phyloP scores from a whole-genome alignment of 2,888 invertebrate species.

The Tipula vernalis region DNA sequence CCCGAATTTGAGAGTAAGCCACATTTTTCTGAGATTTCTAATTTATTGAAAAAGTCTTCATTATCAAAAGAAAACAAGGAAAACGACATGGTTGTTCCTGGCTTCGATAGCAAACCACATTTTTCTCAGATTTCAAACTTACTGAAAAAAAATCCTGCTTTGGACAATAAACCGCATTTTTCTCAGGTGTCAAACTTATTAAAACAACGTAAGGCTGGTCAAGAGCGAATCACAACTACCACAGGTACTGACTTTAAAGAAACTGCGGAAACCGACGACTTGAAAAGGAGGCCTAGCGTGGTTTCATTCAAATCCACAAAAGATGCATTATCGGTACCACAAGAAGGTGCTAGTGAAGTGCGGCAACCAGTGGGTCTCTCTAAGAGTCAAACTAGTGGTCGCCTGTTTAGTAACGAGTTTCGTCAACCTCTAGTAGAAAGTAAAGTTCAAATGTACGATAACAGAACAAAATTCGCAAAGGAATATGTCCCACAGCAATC shows the following conservation, averaged over 20 bases:
- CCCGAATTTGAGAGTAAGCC: background rate
- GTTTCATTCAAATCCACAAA: background rate
- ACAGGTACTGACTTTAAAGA: background rate
- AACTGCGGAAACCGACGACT: background rate
- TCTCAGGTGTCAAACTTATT: background rate
- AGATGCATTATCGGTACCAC: background rate
- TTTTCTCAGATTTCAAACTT: background rate
- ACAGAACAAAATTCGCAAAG: conserved; percentile 19
- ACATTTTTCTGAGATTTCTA: background rate
- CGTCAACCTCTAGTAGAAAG: background rate
- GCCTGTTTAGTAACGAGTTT: too few relatives aligned
- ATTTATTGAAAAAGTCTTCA: background rate
- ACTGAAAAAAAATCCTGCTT: background rate
- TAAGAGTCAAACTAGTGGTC: background rate
- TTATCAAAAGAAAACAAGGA: background rate
- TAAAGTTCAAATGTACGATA: conserved; percentile 28
- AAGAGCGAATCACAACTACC: background rate
- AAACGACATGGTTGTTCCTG: background rate
- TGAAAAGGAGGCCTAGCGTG: background rate
- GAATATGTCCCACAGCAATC: background rate
- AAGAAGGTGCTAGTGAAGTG: background rate
- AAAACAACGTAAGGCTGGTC: background rate
- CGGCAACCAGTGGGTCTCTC: background rate
- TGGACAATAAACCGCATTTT: background rate
- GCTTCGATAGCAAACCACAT: background rate